Conservation (phyloP, 2,797 vertebrate species). For the Acomys russatus region DNA sequence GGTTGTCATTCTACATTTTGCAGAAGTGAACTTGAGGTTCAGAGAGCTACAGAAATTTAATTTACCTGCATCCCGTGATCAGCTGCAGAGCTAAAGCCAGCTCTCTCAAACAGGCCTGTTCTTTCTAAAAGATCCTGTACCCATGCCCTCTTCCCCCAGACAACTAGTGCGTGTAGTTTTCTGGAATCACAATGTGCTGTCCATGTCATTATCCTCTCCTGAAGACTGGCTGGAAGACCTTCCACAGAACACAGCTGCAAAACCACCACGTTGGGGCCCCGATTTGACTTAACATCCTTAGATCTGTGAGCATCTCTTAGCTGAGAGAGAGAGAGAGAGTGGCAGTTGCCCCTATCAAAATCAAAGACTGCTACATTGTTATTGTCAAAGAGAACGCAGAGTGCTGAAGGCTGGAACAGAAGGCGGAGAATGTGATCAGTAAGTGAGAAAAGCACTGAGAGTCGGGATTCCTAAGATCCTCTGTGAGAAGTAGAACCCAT, state of each 20-base stretch:
- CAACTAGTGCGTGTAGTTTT: neutral
- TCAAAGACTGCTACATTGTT: neutral
- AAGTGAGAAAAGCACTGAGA: neutral
- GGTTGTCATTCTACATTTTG: conserved; percentile 6
- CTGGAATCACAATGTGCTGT: neutral
- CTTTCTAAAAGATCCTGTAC: neutral
- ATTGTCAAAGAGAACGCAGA: neutral
- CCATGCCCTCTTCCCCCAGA: neutral
- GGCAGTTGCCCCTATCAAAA: neutral
- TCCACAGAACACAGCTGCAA: neutral
- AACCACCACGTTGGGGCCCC: neutral
- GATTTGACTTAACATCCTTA: too few relatives aligned
- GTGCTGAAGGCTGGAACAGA: neutral
- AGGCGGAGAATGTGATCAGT: neutral
- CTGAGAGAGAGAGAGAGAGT: neutral
- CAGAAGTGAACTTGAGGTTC: conserved; percentile 26
- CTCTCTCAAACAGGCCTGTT: neutral
- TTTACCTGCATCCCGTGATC: neutral
- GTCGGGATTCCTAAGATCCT: neutral
- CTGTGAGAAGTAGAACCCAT: neutral
- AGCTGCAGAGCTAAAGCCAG: neutral
- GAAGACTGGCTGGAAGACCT: neutral
- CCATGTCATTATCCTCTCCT: neutral
- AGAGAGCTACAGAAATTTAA: neutral
- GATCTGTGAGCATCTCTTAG: neutral